phyloP scores from a whole-genome alignment of 1,140 invertebrate species.

The Portunus trituberculatus region DNA sequence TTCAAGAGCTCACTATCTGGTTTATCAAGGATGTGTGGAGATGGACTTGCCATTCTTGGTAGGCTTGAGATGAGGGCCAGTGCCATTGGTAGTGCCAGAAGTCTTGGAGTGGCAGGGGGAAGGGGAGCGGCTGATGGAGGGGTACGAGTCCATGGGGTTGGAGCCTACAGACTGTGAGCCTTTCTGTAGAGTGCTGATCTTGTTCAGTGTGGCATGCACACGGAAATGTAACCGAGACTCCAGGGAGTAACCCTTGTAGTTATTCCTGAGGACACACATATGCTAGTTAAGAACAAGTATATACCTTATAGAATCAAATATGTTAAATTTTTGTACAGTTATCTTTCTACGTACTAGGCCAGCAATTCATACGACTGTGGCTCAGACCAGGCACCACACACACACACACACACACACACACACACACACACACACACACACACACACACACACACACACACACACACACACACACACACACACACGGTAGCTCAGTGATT shows the following conservation, averaged over 20 bases:
- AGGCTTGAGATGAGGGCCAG: conserved; percentile 14
- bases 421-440: no score
- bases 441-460: no score
- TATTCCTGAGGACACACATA: conserved; percentile 85
- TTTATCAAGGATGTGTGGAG: conserved; percentile 37
- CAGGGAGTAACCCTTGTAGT: conserved; percentile 93
- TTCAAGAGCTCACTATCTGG: neutral
- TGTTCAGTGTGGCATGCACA: conserved; percentile 89
- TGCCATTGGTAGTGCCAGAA: conserved; percentile 42
- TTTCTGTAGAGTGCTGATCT: conserved; percentile 78
- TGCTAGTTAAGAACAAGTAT: neutral
- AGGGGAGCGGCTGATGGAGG: conserved; percentile 69
- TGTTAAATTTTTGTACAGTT: no score
- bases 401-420: no score
- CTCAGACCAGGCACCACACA: no score
- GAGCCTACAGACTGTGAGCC: conserved; percentile 25
- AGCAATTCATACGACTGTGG: no score
- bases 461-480: no score
- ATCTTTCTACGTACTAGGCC: no score
- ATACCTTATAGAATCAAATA: neutral
- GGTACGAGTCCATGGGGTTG: conserved; percentile 59
- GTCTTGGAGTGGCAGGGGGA: conserved; percentile 58
- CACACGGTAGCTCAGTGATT: no score
- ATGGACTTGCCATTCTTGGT: conserved; percentile 33
- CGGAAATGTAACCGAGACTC: conserved; percentile 96